These are phyloP conservation scores for Galaxias olidus DNA, from an alignment of 2,797 vertebrate genomes.

Conservation along the genomic window DNA sequence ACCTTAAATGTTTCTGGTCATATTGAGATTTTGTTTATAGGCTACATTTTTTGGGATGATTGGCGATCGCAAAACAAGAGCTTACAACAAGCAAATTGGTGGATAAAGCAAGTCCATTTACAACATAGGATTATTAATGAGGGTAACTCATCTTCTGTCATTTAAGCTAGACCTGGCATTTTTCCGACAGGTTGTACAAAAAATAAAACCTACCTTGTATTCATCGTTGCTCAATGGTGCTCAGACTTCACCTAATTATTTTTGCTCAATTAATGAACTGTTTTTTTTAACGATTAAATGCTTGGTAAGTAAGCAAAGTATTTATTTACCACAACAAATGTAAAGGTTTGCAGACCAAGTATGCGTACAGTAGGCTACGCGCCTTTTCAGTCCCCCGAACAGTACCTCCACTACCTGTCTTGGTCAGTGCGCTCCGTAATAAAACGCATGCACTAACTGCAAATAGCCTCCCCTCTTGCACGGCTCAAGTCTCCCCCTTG, in stretches of 20 bases:
- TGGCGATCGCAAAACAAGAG: too few relatives aligned
- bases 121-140: not conserved
- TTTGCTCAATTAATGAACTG: not conserved
- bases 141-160: too few relatives aligned
- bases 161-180: not conserved
- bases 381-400: not conserved
- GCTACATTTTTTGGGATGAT: too few relatives aligned
- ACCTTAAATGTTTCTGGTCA: too few relatives aligned
- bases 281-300: not conserved
- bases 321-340: not conserved
- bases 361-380: not conserved
- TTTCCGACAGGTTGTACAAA: not conserved
- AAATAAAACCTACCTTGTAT: conserved; percentile 15
- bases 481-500: conserved; percentile 14
- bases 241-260: not conserved
- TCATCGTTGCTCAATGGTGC: conserved; percentile 1
- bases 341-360: not conserved
- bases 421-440: too few relatives aligned
- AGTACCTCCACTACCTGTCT: not conserved
- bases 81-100: too few relatives aligned
- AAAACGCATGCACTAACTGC: too few relatives aligned
- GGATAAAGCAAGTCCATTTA: too few relatives aligned
- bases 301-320: not conserved
- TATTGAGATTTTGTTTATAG: too few relatives aligned
- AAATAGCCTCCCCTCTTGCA: conserved; percentile 1